Base-by-base conservation (phyloP, 2,113 vertebrate species). In the Microtus richardsoni region DNA sequence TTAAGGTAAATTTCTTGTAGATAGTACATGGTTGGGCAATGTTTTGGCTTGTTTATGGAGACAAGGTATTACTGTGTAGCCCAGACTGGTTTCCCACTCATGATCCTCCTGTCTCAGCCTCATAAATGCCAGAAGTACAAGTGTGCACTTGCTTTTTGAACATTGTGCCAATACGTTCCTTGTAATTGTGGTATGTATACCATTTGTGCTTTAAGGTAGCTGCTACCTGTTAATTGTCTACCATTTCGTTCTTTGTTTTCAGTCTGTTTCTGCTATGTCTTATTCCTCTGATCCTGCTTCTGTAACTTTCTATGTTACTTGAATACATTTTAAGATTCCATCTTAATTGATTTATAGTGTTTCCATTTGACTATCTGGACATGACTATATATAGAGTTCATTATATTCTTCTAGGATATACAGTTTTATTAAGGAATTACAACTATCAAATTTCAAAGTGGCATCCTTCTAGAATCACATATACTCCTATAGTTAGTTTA, bases 401-500 rank as follows among this genome's bases (percentile, higher is more conserved):
- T 79, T 52, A 28, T 21, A 75, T 70, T 44, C 88, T 47, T 2
- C 2, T 39, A 64, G 24, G 41, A 30, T 64, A 14, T 62, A 62
- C 8, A 7, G 4, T 62, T 62, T 62, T 36, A 33, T 92, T 89
- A 96, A 87, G 39, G n/a, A 94, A 94, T 91, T 89, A 91, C 2
- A 85, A 60, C 16, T 91, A 54, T 79, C 28, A 66, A 54, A 62
- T 96, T 94, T 91, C 85, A 92, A 95, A 92, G n/a, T 89, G 49
- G 86, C 91, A 86, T 71, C 49, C 49, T 91, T 52, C 90, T 85
- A 78, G 58, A 36, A 68, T 83, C 75, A 54, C 21, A 12, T 70
- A 47, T 24, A 62, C 4, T 39, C 28, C 92, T 92, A 30, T 19
- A 66, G 71, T 96, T 33, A 97, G 79, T 70, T 91, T 93, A 58